These are phyloP conservation scores for Drosophila peninsularis DNA, from an alignment of 2,888 invertebrate genomes.

Conservation along the genomic window DNA sequence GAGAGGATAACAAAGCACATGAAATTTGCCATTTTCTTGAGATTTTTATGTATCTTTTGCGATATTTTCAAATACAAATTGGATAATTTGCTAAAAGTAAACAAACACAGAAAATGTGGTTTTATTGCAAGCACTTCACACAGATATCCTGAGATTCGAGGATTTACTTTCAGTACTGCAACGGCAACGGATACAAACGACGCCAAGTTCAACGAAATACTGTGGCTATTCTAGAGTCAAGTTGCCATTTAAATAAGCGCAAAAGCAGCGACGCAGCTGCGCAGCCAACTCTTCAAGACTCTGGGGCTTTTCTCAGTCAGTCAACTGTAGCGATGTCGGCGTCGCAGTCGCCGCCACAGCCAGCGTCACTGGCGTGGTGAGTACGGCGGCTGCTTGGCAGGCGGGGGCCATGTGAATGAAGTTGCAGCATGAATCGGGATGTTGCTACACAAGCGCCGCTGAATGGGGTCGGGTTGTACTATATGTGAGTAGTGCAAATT, in stretches of 20 bases:
- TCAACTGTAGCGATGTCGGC: conserved; percentile 64
- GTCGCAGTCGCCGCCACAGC: conserved; percentile 8
- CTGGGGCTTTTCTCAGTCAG: conserved; percentile 66
- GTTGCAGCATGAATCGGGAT: conserved; percentile 69
- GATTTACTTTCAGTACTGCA: conserved; percentile 73
- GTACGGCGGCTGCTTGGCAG: conserved; percentile 30
- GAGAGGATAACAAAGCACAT: conserved; percentile 77
- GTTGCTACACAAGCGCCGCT: conserved; percentile 54
- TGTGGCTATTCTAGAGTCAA: conserved; percentile 84
- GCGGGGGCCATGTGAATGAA: conserved; percentile 65
- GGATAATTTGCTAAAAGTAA: conserved; percentile 55
- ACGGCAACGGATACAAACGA: conserved; percentile 82
- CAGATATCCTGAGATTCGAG: conserved; percentile 19
- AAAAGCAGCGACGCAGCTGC: conserved; percentile 46
- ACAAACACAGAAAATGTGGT: conserved; percentile 32
- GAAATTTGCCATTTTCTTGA: conserved; percentile 78
- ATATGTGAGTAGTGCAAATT: conserved; percentile 55
- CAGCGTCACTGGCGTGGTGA: conserved; percentile 40
- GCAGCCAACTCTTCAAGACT: conserved; percentile 42
- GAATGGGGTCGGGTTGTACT: conserved; percentile 56
- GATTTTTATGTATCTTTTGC: conserved; percentile 20
- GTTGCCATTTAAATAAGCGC: conserved; percentile 84
- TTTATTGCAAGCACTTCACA: conserved; percentile 35
- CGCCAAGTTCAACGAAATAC: conserved; percentile 84
- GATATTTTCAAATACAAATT: conserved; percentile 23